Conservation (phyloP, 2,797 vertebrate genomes). For the Sebastes umbrosus region DNA sequence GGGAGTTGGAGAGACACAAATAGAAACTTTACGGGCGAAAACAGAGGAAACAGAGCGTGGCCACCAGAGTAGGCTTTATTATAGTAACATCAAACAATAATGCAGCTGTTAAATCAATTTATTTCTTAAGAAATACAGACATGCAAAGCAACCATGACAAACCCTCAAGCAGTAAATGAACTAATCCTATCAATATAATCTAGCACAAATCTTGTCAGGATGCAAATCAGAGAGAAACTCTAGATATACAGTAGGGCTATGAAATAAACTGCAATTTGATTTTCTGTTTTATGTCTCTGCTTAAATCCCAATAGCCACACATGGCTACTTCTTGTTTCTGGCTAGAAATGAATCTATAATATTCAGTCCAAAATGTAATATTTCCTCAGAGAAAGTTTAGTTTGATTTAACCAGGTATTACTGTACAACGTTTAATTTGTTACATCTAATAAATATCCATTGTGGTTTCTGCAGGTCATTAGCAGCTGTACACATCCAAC, state of each 20-base stretch:
- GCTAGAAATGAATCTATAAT: background rate
- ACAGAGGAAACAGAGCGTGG: background rate
- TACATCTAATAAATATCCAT: background rate
- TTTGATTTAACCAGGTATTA: background rate
- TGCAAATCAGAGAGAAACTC: background rate
- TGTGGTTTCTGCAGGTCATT: constrained; percentile 5
- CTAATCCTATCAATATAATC: background rate
- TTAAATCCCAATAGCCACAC: background rate
- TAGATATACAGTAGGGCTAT: background rate
- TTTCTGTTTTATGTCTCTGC: background rate
- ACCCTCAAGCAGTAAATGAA: background rate
- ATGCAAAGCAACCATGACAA: background rate
- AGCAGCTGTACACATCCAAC: background rate
- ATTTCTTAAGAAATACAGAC: background rate
- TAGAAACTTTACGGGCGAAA: constrained; percentile 32
- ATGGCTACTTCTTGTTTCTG: background rate
- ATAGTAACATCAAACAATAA: constrained; percentile 7
- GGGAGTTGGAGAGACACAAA: constrained; percentile 11
- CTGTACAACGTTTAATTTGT: background rate
- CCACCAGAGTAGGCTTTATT: background rate
- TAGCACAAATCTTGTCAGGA: background rate
- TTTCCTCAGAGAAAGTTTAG: background rate
- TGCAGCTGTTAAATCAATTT: background rate
- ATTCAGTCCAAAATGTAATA: background rate
- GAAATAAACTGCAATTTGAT: background rate